phyloP scores from a whole-genome alignment of 2,797 vertebrate species.

The Microchirus variegatus region DNA sequence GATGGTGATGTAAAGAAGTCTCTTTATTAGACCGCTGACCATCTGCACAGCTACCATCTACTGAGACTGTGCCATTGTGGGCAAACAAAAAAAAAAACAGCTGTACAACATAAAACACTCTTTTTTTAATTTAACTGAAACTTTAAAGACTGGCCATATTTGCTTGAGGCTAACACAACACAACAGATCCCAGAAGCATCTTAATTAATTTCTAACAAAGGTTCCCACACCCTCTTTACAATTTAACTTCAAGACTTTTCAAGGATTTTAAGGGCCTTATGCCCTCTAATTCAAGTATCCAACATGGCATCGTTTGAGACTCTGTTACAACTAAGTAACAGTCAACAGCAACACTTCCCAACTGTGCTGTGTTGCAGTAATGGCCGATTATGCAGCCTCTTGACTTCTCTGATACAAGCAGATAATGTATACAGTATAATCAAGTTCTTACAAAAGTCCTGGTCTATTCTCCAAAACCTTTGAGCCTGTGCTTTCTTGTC shows the following conservation, averaged over 20 bases:
- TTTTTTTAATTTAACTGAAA: constrained; percentile 18
- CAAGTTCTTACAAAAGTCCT: background rate
- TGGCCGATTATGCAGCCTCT: background rate
- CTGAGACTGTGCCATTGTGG: constrained; percentile 24
- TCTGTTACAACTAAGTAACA: no score
- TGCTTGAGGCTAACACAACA: constrained; percentile 2
- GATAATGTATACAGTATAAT: background rate
- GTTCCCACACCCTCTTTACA: background rate
- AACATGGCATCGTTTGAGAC: background rate
- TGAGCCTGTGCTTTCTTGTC: background rate
- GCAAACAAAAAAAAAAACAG: constrained; percentile 42
- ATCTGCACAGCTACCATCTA: constrained; percentile 57
- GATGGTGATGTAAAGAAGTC: constrained; percentile 60
- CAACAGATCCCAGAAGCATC: background rate
- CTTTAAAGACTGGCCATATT: constrained; percentile 5
- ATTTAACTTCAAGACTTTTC: background rate
- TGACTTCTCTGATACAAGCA: background rate
- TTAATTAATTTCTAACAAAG: constrained; percentile 1
- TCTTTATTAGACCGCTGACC: constrained; percentile 70
- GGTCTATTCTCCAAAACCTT: background rate
- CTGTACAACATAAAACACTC: constrained; percentile 18
- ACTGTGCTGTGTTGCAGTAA: background rate
- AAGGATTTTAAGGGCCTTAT: background rate
- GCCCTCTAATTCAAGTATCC: background rate
- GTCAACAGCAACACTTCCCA: background rate